Evolutionary conservation across 2,797 vertebrate genomes (phyloP).

Genomic region (Arrhamphus sclerolepis): DNA sequence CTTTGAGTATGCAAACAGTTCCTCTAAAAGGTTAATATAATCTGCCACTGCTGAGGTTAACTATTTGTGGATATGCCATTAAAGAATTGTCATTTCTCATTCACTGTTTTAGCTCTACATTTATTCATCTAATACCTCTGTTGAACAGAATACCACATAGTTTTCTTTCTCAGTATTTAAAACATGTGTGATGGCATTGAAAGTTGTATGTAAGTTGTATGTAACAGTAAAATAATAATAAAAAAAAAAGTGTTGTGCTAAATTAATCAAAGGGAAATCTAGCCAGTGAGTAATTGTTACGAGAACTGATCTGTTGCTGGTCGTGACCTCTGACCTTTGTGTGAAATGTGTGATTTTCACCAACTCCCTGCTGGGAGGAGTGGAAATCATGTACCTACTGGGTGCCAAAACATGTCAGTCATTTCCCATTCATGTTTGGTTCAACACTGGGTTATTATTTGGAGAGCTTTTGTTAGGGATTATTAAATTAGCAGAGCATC

Average conservation of each 20-base stretch:
- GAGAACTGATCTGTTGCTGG: neutral
- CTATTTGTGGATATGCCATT: slow-evolving; percentile 46
- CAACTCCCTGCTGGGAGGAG: slow-evolving; percentile 7
- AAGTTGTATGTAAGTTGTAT: neutral
- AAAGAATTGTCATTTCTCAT: slow-evolving; percentile 35
- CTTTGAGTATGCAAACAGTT: slow-evolving; percentile 59
- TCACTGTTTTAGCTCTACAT: neutral
- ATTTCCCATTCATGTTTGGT: neutral
- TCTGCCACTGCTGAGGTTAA: slow-evolving; percentile 68
- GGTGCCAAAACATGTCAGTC: slow-evolving; percentile 23
- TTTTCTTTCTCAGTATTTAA: slow-evolving; percentile 7
- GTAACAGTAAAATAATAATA: no score
- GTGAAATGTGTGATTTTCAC: slow-evolving; percentile 7
- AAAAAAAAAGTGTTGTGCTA: neutral
- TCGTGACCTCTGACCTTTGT: slow-evolving; percentile 16
- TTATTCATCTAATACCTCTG: slow-evolving; percentile 10
- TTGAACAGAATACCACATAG: neutral
- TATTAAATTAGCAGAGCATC: slow-evolving; percentile 35
- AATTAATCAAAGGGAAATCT: neutral
- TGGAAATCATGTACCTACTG: neutral
- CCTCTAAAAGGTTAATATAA: slow-evolving; percentile 78
- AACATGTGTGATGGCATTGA: neutral
- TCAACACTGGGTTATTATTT: slow-evolving; percentile 7
- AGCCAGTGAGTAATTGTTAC: neutral
- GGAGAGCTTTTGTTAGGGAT: slow-evolving; percentile 23